Evolutionary conservation across 2,113 vertebrate genomes (phyloP), one percentile per base, ranked within the genome.

Genomic region (Tauraco erythrolophus): DNA sequence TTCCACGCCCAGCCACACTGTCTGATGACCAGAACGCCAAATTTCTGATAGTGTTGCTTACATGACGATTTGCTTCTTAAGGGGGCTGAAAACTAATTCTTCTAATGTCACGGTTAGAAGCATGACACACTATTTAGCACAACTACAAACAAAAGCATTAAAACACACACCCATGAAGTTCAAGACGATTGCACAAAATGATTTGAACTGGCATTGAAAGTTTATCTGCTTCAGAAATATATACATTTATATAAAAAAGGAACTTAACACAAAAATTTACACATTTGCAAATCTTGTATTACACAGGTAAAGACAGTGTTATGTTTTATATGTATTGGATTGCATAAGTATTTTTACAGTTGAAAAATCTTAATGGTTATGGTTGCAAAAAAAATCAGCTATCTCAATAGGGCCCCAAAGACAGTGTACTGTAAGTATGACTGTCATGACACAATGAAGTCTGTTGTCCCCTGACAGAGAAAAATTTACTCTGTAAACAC

Each of bases 191-290:
- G 46, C 81, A 88, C 65, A 80, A 70, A 74, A 76, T 39, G 9
- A 71, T 10, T 31, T 78, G 21, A 90, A 84, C 10, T 71, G 50
- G 18, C 65, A 84, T 17, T 45, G 28, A 82, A 94, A 85, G 25
- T 92, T 96, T 95, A 96, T 95, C 87, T 21, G 48, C 35, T 89
- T 91, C 62, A 77, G 53, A 91, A 95, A 95, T 87, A 82, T 33
- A 72, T 46, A 95, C 57, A 88, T 88, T 91, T 79, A 68, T 79
- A 72, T 92, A 88, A 92, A 92, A 96, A 96, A 82, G 7, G 10
- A 41, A 88, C 94, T 87, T n/a, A 84, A 78, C 37, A 94, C 33
- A 88, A 90, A 88, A 66, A 89, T 85, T 8, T 95, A 96, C 89
- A 94, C 72, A 94, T 95, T 76, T 91, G 57, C 87, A 96, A 54